A percentile compares a stretch with the other conserved stretches of the same genome.
Evolutionary conservation across 2,797 vertebrate species (phyloP).

Genomic region (Sylvilagus floridanus): DNA sequence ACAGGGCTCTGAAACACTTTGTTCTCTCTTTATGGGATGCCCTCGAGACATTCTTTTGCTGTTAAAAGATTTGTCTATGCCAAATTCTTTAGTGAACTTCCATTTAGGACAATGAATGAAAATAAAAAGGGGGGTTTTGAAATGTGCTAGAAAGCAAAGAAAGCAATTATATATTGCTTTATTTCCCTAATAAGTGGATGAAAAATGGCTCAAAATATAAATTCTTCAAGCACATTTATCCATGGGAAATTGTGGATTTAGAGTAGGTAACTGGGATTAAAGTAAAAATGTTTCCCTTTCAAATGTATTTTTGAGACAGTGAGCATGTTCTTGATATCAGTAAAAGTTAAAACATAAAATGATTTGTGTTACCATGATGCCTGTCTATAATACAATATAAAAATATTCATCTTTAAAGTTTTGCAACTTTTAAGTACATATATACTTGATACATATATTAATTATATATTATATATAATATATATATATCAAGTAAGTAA

Average conservation of each 20-base stretch:
- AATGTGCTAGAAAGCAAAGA: constrained; percentile 63
- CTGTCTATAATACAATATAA: background rate
- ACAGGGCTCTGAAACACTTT: constrained; percentile 67
- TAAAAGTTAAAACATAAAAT: constrained; percentile 11
- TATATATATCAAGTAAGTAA: too few species aligned
- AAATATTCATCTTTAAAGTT: background rate
- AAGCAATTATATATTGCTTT: constrained; percentile 32
- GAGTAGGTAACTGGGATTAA: background rate
- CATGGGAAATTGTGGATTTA: background rate
- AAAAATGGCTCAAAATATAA: constrained; percentile 37
- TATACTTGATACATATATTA: too few species aligned
- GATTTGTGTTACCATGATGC: background rate
- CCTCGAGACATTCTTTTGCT: constrained; percentile 57
- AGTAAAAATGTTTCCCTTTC: background rate
- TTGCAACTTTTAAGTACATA: background rate
- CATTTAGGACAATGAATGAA: constrained; percentile 54
- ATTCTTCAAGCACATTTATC: background rate
- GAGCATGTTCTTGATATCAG: background rate
- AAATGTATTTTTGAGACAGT: background rate
- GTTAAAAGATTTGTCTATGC: constrained; percentile 47
- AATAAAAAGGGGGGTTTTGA: background rate
- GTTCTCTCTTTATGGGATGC: constrained; percentile 69
- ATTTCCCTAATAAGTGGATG: constrained; percentile 59
- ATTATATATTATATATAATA: background rate
- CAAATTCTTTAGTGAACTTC: constrained; percentile 72